Base-by-base conservation (phyloP, 2,113 vertebrate species). In the Canis aureus region DNA sequence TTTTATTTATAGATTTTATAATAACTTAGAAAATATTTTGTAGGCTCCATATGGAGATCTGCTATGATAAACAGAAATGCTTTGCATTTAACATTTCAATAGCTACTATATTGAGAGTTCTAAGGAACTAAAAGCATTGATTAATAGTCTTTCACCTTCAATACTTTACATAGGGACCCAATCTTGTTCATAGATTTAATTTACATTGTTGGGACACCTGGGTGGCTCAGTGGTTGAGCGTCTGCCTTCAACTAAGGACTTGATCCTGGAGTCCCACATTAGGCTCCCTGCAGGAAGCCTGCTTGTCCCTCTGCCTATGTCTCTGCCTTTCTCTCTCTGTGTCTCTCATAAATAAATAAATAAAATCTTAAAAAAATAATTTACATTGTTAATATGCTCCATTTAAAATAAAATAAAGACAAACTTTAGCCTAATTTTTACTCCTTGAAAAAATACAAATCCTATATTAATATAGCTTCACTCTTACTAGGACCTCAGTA, bases 381-480 rank as follows among this genome's bases (percentile, higher is more conserved):
- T 83, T 84, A 53, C 25, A n/a, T 92, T 86, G 64, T 92, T 64
- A 93, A 49, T 80, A 73, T 49, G 55, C 1, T 15, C 16, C 32
- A 93, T 74, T 97, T 73, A 89, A 86, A 95, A 90, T 60, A 74
- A 74, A 89, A 94, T 92, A 74, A 71, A 89, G 69, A n/a, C 53
- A 51, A 64, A 27, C n/a, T 93, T 90, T 82, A 62, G 6, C 59
- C 3, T 66, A 73, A 87, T 38, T 67, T 74, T 73, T 32, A 11
- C 20, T 82, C n/a, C 51, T 60, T 86, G 32, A 60, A 69, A 76
- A 74, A 67, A 57, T 29, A 84, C 38, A 93, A 64, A 78, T 79
- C 76, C 57, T 74, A 4, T 80, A 74, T 95, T 85, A 89, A 59
- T n/a, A 90, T 25, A 51, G 7, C 22, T 66, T 89, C 11, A 32